Conservation (phyloP, 2,888 invertebrate species). For the Imbricaverruca yamaguchii region DNA sequence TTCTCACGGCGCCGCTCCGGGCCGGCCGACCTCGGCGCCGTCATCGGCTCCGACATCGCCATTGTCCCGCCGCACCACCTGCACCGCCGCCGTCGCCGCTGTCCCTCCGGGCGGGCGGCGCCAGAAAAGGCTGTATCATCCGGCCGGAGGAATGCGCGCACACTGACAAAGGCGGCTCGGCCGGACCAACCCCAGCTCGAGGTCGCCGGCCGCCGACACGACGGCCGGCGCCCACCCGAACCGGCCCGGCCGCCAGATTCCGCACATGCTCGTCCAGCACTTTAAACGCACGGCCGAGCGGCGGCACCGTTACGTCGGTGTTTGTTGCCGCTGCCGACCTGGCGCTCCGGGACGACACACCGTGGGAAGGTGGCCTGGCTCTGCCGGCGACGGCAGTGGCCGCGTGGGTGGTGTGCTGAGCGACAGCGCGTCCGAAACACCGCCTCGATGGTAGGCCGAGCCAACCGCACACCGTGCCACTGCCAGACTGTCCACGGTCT, state of each 20-base stretch:
- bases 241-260: neutral
- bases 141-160: neutral
- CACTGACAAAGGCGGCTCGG: neutral
- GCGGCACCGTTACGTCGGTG: neutral
- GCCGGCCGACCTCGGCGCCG: too few species aligned
- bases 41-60: too few species aligned
- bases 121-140: neutral
- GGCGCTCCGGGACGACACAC: too few species aligned
- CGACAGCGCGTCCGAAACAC: too few species aligned
- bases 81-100: neutral
- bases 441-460: too few species aligned
- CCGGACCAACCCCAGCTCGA: neutral
- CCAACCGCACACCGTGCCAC: too few species aligned
- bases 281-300: conserved; percentile 6
- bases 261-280: neutral
- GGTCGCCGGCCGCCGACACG: neutral
- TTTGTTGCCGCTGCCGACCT: neutral
- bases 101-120: neutral
- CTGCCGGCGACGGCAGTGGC: too few species aligned
- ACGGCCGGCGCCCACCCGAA: neutral
- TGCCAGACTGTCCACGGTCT: too few species aligned
- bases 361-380: too few species aligned
- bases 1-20: too few species aligned
- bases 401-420: too few species aligned
- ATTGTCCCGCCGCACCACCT: too few species aligned